phyloP scores from a whole-genome alignment of 2,888 invertebrate genomes.

The Drosophila niveifrons region DNA sequence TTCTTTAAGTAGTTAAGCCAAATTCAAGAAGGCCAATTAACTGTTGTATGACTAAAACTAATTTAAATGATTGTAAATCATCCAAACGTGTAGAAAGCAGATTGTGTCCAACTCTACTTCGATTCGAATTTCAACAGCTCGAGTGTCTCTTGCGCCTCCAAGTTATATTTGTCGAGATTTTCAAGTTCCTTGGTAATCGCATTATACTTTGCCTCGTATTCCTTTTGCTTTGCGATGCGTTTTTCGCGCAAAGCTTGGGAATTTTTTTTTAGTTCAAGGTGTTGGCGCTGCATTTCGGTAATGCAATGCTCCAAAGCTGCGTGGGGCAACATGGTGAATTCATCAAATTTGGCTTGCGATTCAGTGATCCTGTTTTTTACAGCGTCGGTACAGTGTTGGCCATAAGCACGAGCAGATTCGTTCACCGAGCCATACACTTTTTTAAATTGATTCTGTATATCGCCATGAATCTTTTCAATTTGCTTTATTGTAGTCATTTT shows the following conservation, averaged over 20 bases:
- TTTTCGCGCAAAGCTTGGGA: not conserved
- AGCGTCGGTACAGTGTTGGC: conserved; percentile 22
- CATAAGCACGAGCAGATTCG: conserved; percentile 11
- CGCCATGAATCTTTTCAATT: not conserved
- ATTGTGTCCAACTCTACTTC: not conserved
- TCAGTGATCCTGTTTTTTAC: not conserved
- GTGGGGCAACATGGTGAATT: conserved; percentile 30
- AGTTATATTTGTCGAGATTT: conserved; percentile 13
- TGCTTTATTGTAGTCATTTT: not conserved
- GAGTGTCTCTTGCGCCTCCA: conserved; percentile 18
- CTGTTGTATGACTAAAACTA: not conserved
- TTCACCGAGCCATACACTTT: not conserved
- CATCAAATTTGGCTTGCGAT: conserved; percentile 10
- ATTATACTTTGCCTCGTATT: conserved; percentile 2
- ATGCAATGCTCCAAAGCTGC: not conserved
- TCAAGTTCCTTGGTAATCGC: conserved; percentile 3
- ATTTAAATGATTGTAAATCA: not conserved
- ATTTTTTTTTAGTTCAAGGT: not conserved
- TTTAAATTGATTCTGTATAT: conserved; percentile 2
- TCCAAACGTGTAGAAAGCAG: not conserved
- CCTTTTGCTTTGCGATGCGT: not conserved
- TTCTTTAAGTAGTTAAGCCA: not conserved
- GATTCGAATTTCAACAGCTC: conserved; percentile 4
- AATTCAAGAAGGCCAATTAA: not conserved
- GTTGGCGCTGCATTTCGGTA: not conserved